phyloP scores from a whole-genome alignment of 2,113 vertebrate genomes.

The Pimephales promelas region DNA sequence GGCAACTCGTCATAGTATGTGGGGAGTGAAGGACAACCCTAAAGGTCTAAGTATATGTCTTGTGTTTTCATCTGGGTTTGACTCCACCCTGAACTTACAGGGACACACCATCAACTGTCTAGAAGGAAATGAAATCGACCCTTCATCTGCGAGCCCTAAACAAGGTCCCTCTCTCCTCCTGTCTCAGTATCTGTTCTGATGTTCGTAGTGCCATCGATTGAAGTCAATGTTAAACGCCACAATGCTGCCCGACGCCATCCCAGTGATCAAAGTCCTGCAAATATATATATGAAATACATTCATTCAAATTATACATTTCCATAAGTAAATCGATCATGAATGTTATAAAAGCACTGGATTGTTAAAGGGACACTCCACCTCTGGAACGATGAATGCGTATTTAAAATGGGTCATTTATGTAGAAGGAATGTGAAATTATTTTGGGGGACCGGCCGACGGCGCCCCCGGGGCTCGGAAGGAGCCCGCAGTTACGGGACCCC shows the following conservation, averaged over 20 bases:
- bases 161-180: slow-evolving; percentile 70
- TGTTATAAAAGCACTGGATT: not conserved
- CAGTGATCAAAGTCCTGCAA: slow-evolving; percentile 96
- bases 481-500: too few species aligned
- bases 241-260: slow-evolving; percentile 99
- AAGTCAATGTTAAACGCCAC: slow-evolving; percentile 99
- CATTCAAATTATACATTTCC: not conserved
- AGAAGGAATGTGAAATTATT: too few species aligned
- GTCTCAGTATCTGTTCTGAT: slow-evolving; percentile 98
- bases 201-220: slow-evolving; percentile 99
- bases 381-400: too few species aligned
- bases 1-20: slow-evolving; percentile 32
- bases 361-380: too few species aligned
- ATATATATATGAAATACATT: not conserved
- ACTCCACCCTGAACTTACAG: slow-evolving; percentile 20
- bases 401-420: too few species aligned
- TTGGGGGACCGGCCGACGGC: too few species aligned
- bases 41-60: slow-evolving; percentile 48
- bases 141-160: slow-evolving; percentile 56
- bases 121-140: slow-evolving; percentile 17
- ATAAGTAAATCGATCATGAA: not conserved
- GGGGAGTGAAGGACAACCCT: slow-evolving; percentile 49
- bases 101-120: slow-evolving; percentile 8
- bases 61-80: slow-evolving; percentile 48
- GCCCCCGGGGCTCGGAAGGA: too few species aligned